These are phyloP conservation scores for Willisornis vidua DNA, from an alignment of 2,113 vertebrate species.

Conservation along the genomic window DNA sequence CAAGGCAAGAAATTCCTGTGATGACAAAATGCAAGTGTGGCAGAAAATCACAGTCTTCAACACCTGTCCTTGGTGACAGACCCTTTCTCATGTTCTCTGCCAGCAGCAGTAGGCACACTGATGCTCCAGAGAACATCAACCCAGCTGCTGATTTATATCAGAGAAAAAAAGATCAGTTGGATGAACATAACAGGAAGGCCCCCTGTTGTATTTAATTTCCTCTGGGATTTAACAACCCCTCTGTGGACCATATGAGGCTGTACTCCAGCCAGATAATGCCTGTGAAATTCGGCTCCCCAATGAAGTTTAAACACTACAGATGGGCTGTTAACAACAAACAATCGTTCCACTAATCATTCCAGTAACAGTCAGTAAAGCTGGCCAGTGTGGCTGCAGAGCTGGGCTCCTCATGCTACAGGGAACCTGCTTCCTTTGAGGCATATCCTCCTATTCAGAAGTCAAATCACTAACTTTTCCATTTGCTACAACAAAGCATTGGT, in stretches of 20 bases:
- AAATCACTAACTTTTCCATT: conserved; percentile 59
- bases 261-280: conserved; percentile 48
- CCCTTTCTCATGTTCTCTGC: conserved; percentile 27
- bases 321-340: conserved; percentile 66
- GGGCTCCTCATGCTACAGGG: conserved; percentile 21
- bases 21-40: conserved; percentile 2
- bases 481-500: conserved; percentile 47
- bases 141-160: conserved; percentile 45
- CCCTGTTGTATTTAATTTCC: conserved; percentile 68
- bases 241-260: conserved; percentile 56
- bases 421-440: conserved; percentile 59
- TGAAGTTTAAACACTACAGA: conserved; percentile 67
- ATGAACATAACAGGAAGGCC: conserved; percentile 61
- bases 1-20: not conserved
- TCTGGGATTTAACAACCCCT: conserved; percentile 61
- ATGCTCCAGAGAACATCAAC: conserved; percentile 21
- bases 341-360: conserved; percentile 61
- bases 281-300: conserved; percentile 51
- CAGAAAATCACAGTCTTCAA: not conserved
- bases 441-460: conserved; percentile 44
- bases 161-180: conserved; percentile 42
- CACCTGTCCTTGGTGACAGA: not conserved
- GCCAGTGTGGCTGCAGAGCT: not conserved
- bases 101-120: conserved; percentile 16
- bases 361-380: conserved; percentile 52